Base-by-base conservation (phyloP, 2,888 invertebrate species). In the Mythimna albipuncta region DNA sequence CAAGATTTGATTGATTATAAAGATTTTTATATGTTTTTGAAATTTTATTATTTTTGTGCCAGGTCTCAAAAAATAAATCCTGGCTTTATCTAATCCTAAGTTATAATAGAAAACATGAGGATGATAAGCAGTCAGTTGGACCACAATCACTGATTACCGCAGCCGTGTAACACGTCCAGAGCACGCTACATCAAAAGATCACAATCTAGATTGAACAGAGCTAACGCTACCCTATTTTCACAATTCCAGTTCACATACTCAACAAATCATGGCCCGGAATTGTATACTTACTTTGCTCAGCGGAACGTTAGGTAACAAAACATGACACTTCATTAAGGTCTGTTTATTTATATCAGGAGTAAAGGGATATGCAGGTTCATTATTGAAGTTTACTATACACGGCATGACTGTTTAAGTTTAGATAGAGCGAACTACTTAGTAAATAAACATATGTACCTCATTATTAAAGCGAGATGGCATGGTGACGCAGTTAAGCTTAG, bases 221-320 rank as follows among this genome's bases (percentile, higher is more conserved):
- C 13, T 11, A 55, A 35, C 55, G 26, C 69, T 52, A 57, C 61
- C 21, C 68, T 44, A 13, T 72, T 47, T 69, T 32, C 26, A 67
- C 62, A 38, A n/a, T 70, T 63, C 35, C 16, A 64, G n/a, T 61
- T 38, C 66, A 66, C 57, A 65, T 16, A 50, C 62, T 57, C 47
- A 38, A 68, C 71, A 70, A 71, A 73, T 78, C 70, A 61, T 82
- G 59, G 68, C 44, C 68, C 69, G 72, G 69, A 76, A 73, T 52
- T 54, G 64, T 72, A 32, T 66, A 72, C 67, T 66, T 69, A 71
- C 67, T 69, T 69, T 69, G 52, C 32, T 44, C 54, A 38, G 64
- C 55, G 63, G 77, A 38, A 44, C 64, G 66, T 83, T 80, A 69
- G 80, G 67, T 79, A 67, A 77, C 79, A 78, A 6, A 11, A 64